Conservation (phyloP, 2,113 vertebrate species). For the Perognathus longimembris region DNA sequence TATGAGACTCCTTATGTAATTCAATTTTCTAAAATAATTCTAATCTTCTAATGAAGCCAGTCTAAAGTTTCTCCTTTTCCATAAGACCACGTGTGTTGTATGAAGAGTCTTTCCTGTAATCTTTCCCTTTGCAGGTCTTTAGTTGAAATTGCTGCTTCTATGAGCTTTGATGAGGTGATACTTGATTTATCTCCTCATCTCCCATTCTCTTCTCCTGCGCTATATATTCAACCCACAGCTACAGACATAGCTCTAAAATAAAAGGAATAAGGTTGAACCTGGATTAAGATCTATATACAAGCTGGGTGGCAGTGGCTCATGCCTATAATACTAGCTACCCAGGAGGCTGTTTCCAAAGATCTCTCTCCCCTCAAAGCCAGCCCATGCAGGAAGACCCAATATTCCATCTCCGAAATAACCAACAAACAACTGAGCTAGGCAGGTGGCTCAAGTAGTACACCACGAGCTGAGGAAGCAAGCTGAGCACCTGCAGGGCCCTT, state of each 20-base stretch:
- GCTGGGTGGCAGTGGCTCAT: neutral
- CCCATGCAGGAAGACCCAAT: too few relatives aligned
- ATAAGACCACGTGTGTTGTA: neutral
- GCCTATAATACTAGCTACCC: neutral
- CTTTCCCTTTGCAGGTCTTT: slow-evolving; percentile 9
- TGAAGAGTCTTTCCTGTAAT: neutral
- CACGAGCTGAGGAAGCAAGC: too few relatives aligned
- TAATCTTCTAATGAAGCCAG: neutral
- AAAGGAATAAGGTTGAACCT: neutral
- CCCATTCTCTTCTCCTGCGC: neutral
- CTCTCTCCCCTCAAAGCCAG: too few relatives aligned
- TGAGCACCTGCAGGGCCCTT: too few relatives aligned
- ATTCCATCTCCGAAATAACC: too few relatives aligned
- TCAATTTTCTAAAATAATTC: neutral
- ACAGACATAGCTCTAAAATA: neutral
- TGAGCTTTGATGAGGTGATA: neutral
- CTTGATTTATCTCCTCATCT: neutral
- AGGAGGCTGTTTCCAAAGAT: too few relatives aligned
- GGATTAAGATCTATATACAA: neutral
- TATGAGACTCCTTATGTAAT: neutral
- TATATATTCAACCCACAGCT: neutral
- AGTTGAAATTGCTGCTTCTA: neutral
- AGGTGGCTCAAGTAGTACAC: too few relatives aligned
- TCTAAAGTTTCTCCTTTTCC: neutral
- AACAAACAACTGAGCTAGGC: too few relatives aligned